Conservation (phyloP, 2,797 vertebrate species). For the Squalus acanthias region DNA sequence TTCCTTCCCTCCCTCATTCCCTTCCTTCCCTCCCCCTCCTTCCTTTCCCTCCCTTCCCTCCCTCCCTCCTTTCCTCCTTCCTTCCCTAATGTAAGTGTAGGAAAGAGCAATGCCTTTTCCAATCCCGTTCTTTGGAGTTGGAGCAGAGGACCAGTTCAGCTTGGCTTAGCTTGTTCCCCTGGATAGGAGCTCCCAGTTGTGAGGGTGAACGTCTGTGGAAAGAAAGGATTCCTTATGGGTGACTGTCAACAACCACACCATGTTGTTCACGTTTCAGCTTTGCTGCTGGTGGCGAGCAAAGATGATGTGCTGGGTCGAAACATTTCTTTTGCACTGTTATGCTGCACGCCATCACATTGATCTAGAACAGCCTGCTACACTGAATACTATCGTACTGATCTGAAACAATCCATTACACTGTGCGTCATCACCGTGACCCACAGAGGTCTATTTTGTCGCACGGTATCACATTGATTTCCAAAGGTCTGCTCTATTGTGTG, state of each 20-base stretch:
- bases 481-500: not conserved
- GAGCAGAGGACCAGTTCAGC: not conserved
- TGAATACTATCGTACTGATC: not conserved
- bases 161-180: not conserved
- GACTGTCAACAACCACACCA: not conserved
- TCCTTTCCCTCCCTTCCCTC: not conserved
- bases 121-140: not conserved
- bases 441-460: not conserved
- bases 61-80: not conserved
- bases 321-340: too few relatives aligned
- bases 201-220: not conserved
- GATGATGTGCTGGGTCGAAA: not conserved
- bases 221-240: not conserved
- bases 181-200: not conserved
- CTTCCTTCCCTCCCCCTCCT: too few relatives aligned
- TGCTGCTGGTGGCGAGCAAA: not conserved
- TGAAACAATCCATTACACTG: not conserved
- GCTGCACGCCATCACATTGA: not conserved
- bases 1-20: not conserved
- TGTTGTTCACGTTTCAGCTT: not conserved
- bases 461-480: not conserved
- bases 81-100: not conserved
- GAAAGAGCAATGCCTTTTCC: not conserved
- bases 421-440: not conserved
- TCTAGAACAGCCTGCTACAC: not conserved